Conservation (phyloP, 2,113 vertebrate genomes). For the Phaetusa simplex region DNA sequence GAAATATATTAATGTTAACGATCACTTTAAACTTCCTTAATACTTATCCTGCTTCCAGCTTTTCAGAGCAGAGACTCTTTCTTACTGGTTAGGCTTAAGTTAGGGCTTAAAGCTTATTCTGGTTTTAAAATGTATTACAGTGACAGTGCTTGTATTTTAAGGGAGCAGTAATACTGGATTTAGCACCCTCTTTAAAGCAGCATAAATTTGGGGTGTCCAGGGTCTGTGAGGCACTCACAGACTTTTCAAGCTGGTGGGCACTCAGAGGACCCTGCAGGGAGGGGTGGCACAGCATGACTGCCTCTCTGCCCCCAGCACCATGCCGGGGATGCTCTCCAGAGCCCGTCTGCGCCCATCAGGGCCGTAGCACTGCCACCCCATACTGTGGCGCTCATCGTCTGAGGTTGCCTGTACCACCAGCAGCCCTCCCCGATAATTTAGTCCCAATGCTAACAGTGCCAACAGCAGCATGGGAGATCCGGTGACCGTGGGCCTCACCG, state of each 20-base stretch:
- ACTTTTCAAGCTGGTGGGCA: not conserved
- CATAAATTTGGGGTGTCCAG: not conserved
- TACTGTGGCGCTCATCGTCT: not conserved
- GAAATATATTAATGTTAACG: slow-evolving; percentile 34
- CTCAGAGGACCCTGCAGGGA: not conserved
- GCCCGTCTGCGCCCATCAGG: accelerated
- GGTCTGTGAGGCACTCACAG: not conserved
- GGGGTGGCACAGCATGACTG: not conserved
- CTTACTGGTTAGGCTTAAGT: not conserved
- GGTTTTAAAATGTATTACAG: not conserved
- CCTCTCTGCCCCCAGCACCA: not conserved
- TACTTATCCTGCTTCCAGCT: not conserved
- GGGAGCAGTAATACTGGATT: not conserved
- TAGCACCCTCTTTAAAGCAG: not conserved
- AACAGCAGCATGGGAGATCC: accelerated
- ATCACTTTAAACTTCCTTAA: not conserved
- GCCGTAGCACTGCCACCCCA: accelerated
- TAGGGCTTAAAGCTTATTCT: not conserved
- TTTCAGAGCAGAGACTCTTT: not conserved
- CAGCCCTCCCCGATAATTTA: not conserved
- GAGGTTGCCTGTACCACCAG: not conserved
- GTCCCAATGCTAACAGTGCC: accelerated
- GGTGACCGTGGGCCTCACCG: accelerated
- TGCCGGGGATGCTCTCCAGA: not conserved
- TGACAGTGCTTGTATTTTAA: not conserved